Conservation (phyloP, 2,888 invertebrate species). For the Pheosia tremula region DNA sequence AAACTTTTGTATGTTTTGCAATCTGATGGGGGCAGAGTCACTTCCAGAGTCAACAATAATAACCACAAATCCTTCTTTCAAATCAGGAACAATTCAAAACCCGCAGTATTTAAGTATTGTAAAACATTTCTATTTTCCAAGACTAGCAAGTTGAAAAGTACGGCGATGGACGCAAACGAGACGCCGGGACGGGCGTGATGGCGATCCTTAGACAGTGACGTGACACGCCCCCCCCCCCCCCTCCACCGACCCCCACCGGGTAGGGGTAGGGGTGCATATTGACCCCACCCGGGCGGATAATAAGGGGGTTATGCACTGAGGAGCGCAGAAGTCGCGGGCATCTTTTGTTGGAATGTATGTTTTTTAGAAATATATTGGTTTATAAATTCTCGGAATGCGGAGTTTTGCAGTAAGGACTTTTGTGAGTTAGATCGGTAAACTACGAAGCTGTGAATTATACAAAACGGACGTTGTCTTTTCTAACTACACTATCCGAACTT, state of each 20-base stretch:
- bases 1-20: too few relatives aligned
- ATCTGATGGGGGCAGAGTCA: neutral
- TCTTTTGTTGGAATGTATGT: constrained; percentile 68
- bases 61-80: neutral
- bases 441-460: too few relatives aligned
- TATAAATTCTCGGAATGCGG: constrained; percentile 21
- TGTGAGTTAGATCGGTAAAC: too few relatives aligned
- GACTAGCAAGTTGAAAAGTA: constrained; percentile 71
- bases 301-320: constrained; percentile 73
- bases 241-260: constrained; percentile 26
- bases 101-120: constrained; percentile 22
- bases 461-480: too few relatives aligned
- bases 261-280: constrained; percentile 55
- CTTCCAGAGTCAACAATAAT: neutral
- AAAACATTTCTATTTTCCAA: constrained; percentile 60
- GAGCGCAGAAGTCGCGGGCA: constrained; percentile 59
- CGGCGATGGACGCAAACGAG: constrained; percentile 77
- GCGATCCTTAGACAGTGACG: constrained; percentile 81
- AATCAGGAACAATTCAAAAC: constrained; percentile 1
- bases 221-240: constrained; percentile 59
- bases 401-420: too few relatives aligned
- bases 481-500: too few relatives aligned
- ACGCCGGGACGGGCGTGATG: constrained; percentile 69
- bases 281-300: constrained; percentile 70
- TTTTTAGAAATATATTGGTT: constrained; percentile 44